Evolutionary conservation across 2,113 vertebrate genomes (phyloP).

Genomic region (Mastomys natalensis): DNA sequence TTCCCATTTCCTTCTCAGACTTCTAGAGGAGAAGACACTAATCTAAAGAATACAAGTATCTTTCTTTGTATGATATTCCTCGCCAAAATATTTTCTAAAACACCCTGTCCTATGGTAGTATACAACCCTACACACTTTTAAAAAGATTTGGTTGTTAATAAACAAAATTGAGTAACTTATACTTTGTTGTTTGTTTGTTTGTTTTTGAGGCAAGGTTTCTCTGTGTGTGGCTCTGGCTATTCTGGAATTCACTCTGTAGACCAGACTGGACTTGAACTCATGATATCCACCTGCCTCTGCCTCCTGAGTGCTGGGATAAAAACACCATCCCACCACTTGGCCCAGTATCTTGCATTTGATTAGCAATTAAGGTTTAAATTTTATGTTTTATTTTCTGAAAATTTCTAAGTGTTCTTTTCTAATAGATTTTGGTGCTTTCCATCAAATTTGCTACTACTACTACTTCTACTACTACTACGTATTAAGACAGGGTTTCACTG

Average conservation of each 20-base stretch:
- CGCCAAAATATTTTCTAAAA: conserved; percentile 33
- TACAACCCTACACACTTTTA: not conserved
- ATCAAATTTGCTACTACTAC: not conserved
- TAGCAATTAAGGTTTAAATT: conserved; percentile 7
- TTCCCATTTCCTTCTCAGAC: conserved; percentile 45
- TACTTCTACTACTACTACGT: not conserved
- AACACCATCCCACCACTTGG: not conserved
- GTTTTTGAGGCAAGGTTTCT: not conserved
- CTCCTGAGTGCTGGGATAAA: not conserved
- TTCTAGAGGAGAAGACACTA: not conserved
- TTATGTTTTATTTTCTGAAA: conserved; percentile 13
- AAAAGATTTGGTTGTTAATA: not conserved
- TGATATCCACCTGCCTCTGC: not conserved
- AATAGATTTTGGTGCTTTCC: conserved; percentile 31
- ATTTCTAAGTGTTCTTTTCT: conserved; percentile 45
- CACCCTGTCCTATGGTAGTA: not conserved
- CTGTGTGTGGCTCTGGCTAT: not conserved
- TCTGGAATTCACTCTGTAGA: not conserved
- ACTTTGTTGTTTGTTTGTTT: not conserved
- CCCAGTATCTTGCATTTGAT: not conserved
- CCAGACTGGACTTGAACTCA: not conserved
- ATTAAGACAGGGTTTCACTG: not conserved
- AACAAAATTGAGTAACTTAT: conserved; percentile 18
- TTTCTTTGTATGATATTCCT: conserved; percentile 28
- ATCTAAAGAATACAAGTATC: conserved; percentile 3